Conservation (phyloP, 2,888 invertebrate species). For the Coelogynopora nodosa region DNA sequence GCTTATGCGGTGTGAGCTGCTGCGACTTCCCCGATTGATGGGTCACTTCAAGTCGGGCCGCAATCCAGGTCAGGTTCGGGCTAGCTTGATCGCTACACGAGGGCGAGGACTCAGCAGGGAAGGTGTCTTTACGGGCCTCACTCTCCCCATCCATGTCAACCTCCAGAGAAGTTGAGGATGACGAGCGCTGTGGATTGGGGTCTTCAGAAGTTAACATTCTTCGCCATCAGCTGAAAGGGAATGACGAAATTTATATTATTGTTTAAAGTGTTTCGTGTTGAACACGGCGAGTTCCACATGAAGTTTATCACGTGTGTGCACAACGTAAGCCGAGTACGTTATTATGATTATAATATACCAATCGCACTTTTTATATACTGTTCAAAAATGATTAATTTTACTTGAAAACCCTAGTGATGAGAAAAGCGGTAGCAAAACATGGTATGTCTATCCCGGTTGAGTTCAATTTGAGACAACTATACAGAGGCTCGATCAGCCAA, state of each 20-base stretch:
- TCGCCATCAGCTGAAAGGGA: neutral
- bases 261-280: no score
- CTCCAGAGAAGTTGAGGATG: neutral
- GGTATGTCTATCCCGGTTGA: neutral
- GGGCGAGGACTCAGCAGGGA: neutral
- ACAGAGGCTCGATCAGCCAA: neutral
- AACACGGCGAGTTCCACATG: no score
- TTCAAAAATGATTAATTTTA: neutral
- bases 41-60: neutral
- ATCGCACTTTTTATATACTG: no score
- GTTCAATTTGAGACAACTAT: neutral
- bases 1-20: neutral
- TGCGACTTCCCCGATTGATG: no score
- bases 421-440: neutral
- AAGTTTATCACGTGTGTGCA: no score
- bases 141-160: neutral
- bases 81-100: neutral
- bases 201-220: no score
- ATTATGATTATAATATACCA: no score
- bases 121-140: neutral
- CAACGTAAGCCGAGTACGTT: no score
- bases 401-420: neutral
- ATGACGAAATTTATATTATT: neutral
- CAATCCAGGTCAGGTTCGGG: neutral
- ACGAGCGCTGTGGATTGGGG: neutral